Percentiles rank a stretch among this genome's conserved stretches.
Evolutionary conservation across 1,140 invertebrate genomes (phyloP).

Genomic region (Pseudomyrmex gracilis): DNA sequence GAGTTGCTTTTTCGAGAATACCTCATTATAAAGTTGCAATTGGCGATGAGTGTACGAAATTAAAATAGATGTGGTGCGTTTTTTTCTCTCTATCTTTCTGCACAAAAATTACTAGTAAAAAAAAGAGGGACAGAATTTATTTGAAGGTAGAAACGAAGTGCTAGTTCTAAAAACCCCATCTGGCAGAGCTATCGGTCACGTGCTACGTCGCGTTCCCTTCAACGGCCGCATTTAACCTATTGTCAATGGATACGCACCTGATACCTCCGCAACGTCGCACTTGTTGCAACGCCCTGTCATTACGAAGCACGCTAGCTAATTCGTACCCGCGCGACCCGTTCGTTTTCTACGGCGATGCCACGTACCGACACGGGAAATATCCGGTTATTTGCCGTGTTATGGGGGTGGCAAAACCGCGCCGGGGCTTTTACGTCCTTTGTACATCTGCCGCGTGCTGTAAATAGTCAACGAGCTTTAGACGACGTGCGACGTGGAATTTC

Average conservation of each 20-base stretch:
- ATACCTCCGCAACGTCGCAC: constrained; percentile 74
- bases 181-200: constrained; percentile 64
- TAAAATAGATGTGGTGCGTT: neutral
- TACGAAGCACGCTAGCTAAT: constrained; percentile 76
- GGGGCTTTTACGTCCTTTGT: constrained; percentile 4
- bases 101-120: neutral
- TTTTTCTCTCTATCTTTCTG: neutral
- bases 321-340: constrained; percentile 66
- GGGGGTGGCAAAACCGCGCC: constrained; percentile 64
- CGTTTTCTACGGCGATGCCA: constrained; percentile 70
- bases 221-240: constrained; percentile 64
- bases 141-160: neutral
- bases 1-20: constrained; percentile 36
- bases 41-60: constrained; percentile 12
- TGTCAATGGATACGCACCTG: constrained; percentile 73
- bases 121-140: neutral
- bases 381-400: constrained; percentile 72
- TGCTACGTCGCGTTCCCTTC: constrained; percentile 40
- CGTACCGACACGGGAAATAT: constrained; percentile 79
- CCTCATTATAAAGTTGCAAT: neutral
- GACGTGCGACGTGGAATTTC: constrained; percentile 69
- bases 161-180: constrained; percentile 35
- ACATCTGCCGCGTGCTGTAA: constrained; percentile 67
- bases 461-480: constrained; percentile 65
- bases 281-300: constrained; percentile 76